These are phyloP conservation scores for Brenthis ino DNA, from an alignment of 2,888 invertebrate genomes.

Conservation along the genomic window DNA sequence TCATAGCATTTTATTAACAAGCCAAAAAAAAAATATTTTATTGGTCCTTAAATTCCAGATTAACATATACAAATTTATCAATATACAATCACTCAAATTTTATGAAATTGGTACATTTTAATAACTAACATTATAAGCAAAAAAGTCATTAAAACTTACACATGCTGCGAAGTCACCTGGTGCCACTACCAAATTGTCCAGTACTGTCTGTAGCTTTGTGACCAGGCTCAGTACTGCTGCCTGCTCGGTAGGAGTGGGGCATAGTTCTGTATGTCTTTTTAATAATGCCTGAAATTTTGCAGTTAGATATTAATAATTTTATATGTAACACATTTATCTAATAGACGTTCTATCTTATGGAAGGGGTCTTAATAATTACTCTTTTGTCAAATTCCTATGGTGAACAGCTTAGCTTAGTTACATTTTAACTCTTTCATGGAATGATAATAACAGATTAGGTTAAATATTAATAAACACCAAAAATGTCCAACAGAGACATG, in stretches of 20 bases:
- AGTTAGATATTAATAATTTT: background rate
- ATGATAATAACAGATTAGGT: background rate
- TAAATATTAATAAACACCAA: background rate
- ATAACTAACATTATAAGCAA: constrained; percentile 8
- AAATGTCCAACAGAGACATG: background rate
- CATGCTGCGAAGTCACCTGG: constrained; percentile 97
- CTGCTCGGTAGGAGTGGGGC: constrained; percentile 95
- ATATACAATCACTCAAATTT: too few relatives aligned
- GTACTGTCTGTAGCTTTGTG: constrained; percentile 95
- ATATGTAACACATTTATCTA: too few relatives aligned
- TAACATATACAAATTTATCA: too few relatives aligned
- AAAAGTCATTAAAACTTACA: constrained; percentile 83
- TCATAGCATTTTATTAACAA: too few relatives aligned
- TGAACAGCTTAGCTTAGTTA: too few relatives aligned
- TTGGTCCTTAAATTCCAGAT: too few relatives aligned
- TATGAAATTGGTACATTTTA: background rate
- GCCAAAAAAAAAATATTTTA: too few relatives aligned
- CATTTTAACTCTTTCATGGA: background rate
- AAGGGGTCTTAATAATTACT: too few relatives aligned
- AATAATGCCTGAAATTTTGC: constrained; percentile 87
- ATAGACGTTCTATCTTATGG: too few relatives aligned
- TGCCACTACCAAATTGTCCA: constrained; percentile 96
- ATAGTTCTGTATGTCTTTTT: constrained; percentile 95
- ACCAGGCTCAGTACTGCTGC: constrained; percentile 95
- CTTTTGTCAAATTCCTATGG: too few relatives aligned